phyloP scores from a whole-genome alignment of 2,888 invertebrate genomes.

The Onthophagus sagittarius region DNA sequence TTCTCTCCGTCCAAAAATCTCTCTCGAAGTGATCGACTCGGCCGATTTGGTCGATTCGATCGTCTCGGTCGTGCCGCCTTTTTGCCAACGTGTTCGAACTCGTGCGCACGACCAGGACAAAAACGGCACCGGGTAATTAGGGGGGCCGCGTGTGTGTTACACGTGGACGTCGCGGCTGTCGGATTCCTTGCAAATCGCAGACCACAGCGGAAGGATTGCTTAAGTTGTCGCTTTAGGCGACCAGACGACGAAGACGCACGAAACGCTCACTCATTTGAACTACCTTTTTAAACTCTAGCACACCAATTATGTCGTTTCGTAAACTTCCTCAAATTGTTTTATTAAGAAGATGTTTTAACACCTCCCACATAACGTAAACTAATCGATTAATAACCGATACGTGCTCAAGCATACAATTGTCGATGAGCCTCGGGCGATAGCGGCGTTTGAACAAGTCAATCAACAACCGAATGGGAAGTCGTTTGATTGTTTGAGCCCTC shows the following conservation, averaged over 20 bases:
- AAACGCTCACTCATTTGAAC: neutral
- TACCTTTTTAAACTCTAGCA: neutral
- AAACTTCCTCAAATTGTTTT: too few species aligned
- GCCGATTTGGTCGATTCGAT: neutral
- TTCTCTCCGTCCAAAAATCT: neutral
- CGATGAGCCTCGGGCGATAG: neutral
- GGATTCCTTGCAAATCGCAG: neutral
- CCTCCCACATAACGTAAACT: neutral
- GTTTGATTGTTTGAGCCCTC: neutral
- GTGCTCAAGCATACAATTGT: neutral
- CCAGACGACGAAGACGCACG: neutral
- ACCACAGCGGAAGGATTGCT: neutral
- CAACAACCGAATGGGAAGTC: neutral
- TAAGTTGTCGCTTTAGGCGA: neutral
- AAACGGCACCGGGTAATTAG: neutral
- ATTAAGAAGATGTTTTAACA: neutral
- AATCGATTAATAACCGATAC: neutral
- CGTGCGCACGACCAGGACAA: neutral
- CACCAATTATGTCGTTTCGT: too few species aligned
- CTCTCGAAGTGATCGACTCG: neutral
- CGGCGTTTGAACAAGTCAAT: neutral
- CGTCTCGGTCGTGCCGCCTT: neutral
- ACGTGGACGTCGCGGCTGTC: neutral
- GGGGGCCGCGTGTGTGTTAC: neutral
- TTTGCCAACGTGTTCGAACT: neutral